These are phyloP conservation scores for Orchesellides sinensis DNA, from an alignment of 2,888 invertebrate genomes.

Conservation along the genomic window DNA sequence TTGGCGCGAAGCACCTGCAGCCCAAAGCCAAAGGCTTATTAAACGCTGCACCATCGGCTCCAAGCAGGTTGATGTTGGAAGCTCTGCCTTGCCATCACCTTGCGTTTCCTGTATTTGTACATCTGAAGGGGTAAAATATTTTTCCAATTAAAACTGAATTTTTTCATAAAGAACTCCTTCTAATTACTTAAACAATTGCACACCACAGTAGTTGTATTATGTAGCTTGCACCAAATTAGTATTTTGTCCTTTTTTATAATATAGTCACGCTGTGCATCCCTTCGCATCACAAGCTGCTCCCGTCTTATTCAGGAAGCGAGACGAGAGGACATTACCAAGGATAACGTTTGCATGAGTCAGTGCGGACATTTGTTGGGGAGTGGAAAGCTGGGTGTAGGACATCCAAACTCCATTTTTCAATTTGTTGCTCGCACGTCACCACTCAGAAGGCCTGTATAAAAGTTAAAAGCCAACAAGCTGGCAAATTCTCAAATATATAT, in stretches of 20 bases:
- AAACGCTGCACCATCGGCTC: slow-evolving; percentile 86
- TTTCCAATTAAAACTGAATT: slow-evolving; percentile 77
- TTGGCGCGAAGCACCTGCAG: slow-evolving; percentile 84
- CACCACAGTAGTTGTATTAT: background rate
- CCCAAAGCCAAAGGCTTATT: slow-evolving; percentile 22
- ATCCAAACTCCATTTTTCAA: slow-evolving; percentile 53
- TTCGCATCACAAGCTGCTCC: slow-evolving; percentile 91
- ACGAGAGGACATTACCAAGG: slow-evolving; percentile 87
- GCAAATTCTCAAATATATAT: background rate
- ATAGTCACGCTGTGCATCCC: slow-evolving; percentile 92
- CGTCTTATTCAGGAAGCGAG: slow-evolving; percentile 90
- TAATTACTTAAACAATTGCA: slow-evolving; percentile 49
- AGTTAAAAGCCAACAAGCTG: too few species aligned
- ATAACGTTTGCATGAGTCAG: slow-evolving; percentile 94
- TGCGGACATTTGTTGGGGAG: slow-evolving; percentile 84
- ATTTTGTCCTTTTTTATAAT: slow-evolving; percentile 73
- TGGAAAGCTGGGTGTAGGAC: slow-evolving; percentile 10
- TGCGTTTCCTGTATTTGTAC: slow-evolving; percentile 94
- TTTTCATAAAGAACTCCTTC: background rate
- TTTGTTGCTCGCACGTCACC: slow-evolving; percentile 21
- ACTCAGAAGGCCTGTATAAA: slow-evolving; percentile 1
- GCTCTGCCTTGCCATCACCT: slow-evolving; percentile 91
- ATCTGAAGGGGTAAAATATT: slow-evolving; percentile 88
- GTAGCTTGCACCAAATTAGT: slow-evolving; percentile 1
- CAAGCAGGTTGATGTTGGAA: slow-evolving; percentile 86